These are phyloP conservation scores for Aepyceros melampus DNA, from an alignment of 2,113 vertebrate genomes.

Conservation along the genomic window DNA sequence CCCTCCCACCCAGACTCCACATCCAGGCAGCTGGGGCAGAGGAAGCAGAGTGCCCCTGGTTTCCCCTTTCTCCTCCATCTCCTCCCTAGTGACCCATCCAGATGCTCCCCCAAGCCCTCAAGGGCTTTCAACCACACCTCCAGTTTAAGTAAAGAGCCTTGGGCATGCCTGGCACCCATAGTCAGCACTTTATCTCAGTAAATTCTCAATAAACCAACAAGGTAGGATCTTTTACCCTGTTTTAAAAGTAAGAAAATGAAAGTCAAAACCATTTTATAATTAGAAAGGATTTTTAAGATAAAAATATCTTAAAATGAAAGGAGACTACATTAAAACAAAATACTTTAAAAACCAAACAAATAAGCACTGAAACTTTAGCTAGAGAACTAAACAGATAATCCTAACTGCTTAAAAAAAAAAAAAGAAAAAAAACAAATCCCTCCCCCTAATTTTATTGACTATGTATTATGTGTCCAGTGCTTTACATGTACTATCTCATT, in stretches of 20 bases:
- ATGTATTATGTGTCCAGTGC: neutral
- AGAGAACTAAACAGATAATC: neutral
- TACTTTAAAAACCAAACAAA: neutral
- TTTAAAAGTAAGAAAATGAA: neutral
- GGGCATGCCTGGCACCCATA: neutral
- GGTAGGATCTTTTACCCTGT: neutral
- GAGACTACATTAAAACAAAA: neutral
- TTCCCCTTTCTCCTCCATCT: neutral
- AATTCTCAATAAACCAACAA: neutral
- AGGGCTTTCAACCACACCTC: neutral
- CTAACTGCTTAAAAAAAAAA: neutral
- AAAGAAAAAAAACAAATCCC: neutral
- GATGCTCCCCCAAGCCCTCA: neutral
- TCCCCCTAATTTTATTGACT: neutral
- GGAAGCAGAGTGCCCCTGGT: neutral
- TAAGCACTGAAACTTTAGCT: neutral
- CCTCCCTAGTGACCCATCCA: neutral
- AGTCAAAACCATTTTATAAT: neutral
- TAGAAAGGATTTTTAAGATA: neutral
- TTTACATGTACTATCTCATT: neutral
- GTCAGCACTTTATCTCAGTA: neutral
- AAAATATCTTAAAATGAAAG: neutral
- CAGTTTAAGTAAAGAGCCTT: neutral
- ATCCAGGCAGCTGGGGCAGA: neutral
- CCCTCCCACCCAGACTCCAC: neutral